phyloP scores from a whole-genome alignment of 2,113 vertebrate species.

The Eptatretus burgeri region DNA sequence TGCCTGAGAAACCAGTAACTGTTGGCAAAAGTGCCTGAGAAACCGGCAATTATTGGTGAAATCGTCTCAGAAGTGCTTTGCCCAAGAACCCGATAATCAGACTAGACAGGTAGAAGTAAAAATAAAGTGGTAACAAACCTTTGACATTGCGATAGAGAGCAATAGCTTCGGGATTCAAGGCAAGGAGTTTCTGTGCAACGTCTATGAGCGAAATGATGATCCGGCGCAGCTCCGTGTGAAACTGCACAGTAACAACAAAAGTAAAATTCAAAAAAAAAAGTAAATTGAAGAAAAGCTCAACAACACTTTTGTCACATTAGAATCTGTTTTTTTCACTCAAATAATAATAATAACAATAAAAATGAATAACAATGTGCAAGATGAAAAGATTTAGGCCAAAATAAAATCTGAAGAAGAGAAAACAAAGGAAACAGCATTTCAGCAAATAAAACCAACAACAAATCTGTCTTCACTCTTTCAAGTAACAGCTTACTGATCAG shows the following conservation, averaged over 20 bases:
- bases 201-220: slow-evolving; percentile 89
- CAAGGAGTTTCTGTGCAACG: slow-evolving; percentile 75
- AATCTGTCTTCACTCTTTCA: background rate
- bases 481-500: too few species aligned
- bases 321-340: too few species aligned
- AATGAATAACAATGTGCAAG: too few species aligned
- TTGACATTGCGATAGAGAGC: slow-evolving; percentile 90
- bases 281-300: background rate
- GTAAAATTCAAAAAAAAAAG: background rate
- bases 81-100: too few species aligned
- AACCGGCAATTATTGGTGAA: too few species aligned
- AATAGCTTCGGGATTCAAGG: slow-evolving; percentile 83
- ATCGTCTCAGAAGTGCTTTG: too few species aligned
- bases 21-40: too few species aligned
- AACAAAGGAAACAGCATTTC: slow-evolving; percentile 5
- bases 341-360: too few species aligned
- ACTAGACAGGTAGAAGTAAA: accelerated
- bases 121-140: slow-evolving; percentile 19
- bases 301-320: background rate
- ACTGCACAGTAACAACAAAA: slow-evolving; percentile 20
- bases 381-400: background rate
- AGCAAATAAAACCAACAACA: background rate
- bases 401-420: background rate
- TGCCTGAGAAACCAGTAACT: too few species aligned
- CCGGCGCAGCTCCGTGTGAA: slow-evolving; percentile 86